phyloP scores from a whole-genome alignment of 2,113 vertebrate species.

The Scomber japonicus region DNA sequence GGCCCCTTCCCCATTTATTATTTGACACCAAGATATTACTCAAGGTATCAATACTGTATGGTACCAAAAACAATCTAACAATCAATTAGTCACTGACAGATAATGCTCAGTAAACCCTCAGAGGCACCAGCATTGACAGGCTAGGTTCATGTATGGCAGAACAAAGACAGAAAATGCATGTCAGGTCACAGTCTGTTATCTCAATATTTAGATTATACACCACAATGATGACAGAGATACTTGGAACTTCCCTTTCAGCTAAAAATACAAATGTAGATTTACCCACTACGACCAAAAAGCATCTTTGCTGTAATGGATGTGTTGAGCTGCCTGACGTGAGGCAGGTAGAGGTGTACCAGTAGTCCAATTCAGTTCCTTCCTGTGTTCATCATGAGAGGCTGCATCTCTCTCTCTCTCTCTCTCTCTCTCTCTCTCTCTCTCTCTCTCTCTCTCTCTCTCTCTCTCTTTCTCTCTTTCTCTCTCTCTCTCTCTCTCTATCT shows the following conservation, averaged over 20 bases:
- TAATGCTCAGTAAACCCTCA: not conserved
- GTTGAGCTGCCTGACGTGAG: not conserved
- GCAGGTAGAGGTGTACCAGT: not conserved
- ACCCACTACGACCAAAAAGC: not conserved
- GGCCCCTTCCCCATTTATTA: constrained; percentile 4
- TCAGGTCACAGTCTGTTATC: not conserved
- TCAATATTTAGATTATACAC: not conserved
- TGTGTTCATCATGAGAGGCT: constrained; percentile 15
- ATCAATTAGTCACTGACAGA: constrained; percentile 31
- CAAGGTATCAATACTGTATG: not conserved
- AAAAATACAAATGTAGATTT: not conserved
- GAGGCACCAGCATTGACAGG: constrained; percentile 16
- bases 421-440: not conserved
- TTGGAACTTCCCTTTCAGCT: too few relatives aligned
- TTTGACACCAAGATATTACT: not conserved
- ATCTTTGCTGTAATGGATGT: constrained; percentile 10
- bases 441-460: not conserved
- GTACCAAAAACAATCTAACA: constrained; percentile 21
- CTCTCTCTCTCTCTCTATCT: not conserved
- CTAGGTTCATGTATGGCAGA: not conserved
- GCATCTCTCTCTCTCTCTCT: constrained; percentile 28
- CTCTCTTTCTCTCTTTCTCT: constrained; percentile 14
- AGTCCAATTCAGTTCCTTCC: not conserved
- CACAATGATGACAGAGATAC: not conserved
- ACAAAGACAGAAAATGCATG: not conserved